These are phyloP conservation scores for Ephialtes manifestator DNA, from an alignment of 2,888 invertebrate genomes.

Conservation along the genomic window DNA sequence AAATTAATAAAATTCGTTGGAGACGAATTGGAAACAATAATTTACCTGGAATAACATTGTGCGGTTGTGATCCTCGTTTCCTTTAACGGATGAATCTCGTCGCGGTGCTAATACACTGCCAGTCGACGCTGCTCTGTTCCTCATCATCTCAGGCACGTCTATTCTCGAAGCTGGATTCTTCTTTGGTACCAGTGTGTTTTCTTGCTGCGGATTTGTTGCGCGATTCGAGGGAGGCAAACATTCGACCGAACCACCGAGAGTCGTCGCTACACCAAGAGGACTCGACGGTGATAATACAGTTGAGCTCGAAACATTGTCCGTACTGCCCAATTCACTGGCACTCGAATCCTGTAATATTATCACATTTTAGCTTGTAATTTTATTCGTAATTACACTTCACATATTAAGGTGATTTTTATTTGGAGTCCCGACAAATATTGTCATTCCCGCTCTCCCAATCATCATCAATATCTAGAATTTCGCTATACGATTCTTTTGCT, in stretches of 20 bases:
- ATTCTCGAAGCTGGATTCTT: slow-evolving; percentile 75
- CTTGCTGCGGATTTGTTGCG: slow-evolving; percentile 75
- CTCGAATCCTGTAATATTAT: slow-evolving; percentile 80
- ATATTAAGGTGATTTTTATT: no score
- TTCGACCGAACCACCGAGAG: slow-evolving; percentile 81
- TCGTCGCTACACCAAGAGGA: slow-evolving; percentile 74
- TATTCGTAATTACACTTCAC: background rate
- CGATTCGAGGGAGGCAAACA: slow-evolving; percentile 76
- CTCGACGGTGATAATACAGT: slow-evolving; percentile 82
- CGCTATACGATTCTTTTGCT: no score
- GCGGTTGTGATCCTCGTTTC: slow-evolving; percentile 91
- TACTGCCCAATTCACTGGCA: slow-evolving; percentile 81
- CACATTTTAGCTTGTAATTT: background rate
- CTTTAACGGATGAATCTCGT: slow-evolving; percentile 80
- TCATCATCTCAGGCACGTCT: slow-evolving; percentile 84
- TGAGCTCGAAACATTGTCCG: slow-evolving; percentile 83
- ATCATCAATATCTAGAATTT: no score
- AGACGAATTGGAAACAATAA: slow-evolving; percentile 39
- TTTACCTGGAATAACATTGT: slow-evolving; percentile 96
- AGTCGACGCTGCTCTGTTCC: slow-evolving; percentile 86
- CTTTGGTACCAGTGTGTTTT: slow-evolving; percentile 69
- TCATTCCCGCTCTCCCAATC: no score
- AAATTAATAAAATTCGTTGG: background rate
- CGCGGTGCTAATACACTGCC: slow-evolving; percentile 84
- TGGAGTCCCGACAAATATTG: no score